phyloP scores from a whole-genome alignment of 2,888 invertebrate genomes.

The Dusona sp. region DNA sequence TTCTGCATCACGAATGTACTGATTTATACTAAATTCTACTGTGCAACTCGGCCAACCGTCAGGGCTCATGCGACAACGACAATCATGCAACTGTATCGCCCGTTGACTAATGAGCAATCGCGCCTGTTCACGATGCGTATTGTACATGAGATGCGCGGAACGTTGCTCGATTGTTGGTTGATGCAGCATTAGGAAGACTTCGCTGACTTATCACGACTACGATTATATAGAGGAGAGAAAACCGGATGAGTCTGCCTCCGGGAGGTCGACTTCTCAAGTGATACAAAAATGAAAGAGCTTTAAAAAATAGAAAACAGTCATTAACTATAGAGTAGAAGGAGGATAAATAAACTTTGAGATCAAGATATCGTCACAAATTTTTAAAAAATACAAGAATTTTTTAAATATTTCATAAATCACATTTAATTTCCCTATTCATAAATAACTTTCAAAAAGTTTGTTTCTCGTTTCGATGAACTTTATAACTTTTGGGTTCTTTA shows the following conservation, averaged over 20 bases:
- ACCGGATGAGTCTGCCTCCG: slow-evolving; percentile 15
- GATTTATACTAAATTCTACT: slow-evolving; percentile 6
- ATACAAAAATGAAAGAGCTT: slow-evolving; percentile 1
- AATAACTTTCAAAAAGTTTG: neutral
- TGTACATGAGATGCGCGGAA: slow-evolving; percentile 46
- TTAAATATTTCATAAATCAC: neutral
- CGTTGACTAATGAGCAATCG: slow-evolving; percentile 82
- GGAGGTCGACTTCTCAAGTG: neutral
- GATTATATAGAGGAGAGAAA: slow-evolving; percentile 56
- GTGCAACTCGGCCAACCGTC: slow-evolving; percentile 4
- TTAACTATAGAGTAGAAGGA: slow-evolving; percentile 29
- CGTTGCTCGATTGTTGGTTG: slow-evolving; percentile 28
- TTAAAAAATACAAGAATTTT: slow-evolving; percentile 77
- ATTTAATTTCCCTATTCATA: neutral
- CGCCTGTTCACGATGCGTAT: slow-evolving; percentile 67
- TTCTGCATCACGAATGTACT: neutral
- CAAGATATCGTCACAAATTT: slow-evolving; percentile 40
- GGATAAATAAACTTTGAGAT: neutral
- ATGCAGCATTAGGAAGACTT: slow-evolving; percentile 46
- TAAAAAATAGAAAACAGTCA: slow-evolving; percentile 67
- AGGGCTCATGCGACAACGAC: slow-evolving; percentile 26
- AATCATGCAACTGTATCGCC: slow-evolving; percentile 78
- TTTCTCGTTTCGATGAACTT: neutral
- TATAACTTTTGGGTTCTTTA: slow-evolving; percentile 3
- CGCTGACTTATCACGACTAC: slow-evolving; percentile 25